phyloP scores from a whole-genome alignment of 1,140 invertebrate species.

The Drosophila albomicans region DNA sequence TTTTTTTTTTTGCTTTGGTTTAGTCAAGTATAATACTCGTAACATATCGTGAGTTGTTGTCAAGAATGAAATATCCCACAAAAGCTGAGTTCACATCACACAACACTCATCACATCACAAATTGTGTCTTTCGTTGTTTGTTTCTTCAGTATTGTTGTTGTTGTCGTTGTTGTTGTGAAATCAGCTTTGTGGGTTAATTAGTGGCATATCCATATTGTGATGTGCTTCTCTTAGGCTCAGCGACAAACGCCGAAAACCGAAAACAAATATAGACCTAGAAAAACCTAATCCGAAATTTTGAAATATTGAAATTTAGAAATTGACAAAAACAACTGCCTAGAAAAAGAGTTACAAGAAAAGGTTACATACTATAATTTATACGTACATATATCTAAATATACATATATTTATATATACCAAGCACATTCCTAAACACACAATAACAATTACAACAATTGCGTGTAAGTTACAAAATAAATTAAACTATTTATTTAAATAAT shows the following conservation, averaged over 20 bases:
- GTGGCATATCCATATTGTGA: constrained; percentile 78
- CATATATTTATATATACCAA: constrained; percentile 19
- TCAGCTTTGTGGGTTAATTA: constrained; percentile 50
- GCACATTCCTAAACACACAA: constrained; percentile 64
- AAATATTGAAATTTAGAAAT: constrained; percentile 9
- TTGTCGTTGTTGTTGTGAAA: constrained; percentile 8
- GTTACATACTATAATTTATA: constrained; percentile 4
- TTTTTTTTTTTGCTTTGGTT: constrained; percentile 34
- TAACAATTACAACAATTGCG: constrained; percentile 58
- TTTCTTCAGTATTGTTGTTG: constrained; percentile 37
- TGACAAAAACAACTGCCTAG: constrained; percentile 47
- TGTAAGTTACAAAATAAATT: constrained; percentile 79
- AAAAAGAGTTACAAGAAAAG: constrained; percentile 4
- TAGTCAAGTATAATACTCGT: constrained; percentile 44
- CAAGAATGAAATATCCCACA: not conserved
- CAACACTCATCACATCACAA: not conserved
- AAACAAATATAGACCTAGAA: constrained; percentile 17
- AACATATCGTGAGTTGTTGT: constrained; percentile 39
- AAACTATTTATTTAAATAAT: constrained; percentile 82
- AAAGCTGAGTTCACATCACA: constrained; percentile 25
- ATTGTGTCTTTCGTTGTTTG: constrained; percentile 8
- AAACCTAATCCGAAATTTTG: constrained; percentile 6
- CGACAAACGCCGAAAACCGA: not conserved
- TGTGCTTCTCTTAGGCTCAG: constrained; percentile 62
- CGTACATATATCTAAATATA: constrained; percentile 1